Evolutionary conservation across 2,888 invertebrate species (phyloP), one percentile per base, ranked within the genome.

Genomic region (Catocala fraxini): DNA sequence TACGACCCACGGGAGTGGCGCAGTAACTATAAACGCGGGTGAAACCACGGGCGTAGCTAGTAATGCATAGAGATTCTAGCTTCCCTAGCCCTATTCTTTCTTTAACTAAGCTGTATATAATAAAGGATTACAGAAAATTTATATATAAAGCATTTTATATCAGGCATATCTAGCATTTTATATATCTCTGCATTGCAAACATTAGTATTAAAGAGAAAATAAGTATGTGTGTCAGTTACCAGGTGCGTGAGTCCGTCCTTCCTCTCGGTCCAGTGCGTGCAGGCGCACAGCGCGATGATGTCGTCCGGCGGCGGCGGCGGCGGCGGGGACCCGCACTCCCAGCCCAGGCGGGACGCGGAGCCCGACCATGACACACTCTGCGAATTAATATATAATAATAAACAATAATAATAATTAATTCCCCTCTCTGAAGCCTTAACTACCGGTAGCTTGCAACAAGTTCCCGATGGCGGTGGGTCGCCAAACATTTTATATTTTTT

Each of bases 261-360:
- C 61, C 99, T 93, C 86, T 99, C 99, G 43, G 97, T 97, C 98
- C 99, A 99, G 83, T 98, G 97, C 34, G 97, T 97, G 84, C 97
- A 97, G 57, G 97, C 97, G 88, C 99, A 97, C 76, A 97, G 96
- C 45, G 96, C 96, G 70, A 99, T 97, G 82, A 99, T 98, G 95
- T 98, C 95, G 73, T 95, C 95, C 0, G 95, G 92, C 0, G 95
- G 94, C 0, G 95, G 94, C 47, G 93, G 94, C 0, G 92, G 90
- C 1, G 93, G 89, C 0, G 92, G 92, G 0, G 92, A 90, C 51
- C 85, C 86, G 75, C 87, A 80, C 67, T 91, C 92, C 91, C 92
- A 92, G 80, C 97, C 96, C 67, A 97, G 95, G 48, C 97, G 96
- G 81, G 96, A 96, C 82, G 96, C 97, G 11, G 97, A 97, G 54